Evolutionary conservation across 2,888 invertebrate species (phyloP).

Genomic region (Oscheius sp.): DNA sequence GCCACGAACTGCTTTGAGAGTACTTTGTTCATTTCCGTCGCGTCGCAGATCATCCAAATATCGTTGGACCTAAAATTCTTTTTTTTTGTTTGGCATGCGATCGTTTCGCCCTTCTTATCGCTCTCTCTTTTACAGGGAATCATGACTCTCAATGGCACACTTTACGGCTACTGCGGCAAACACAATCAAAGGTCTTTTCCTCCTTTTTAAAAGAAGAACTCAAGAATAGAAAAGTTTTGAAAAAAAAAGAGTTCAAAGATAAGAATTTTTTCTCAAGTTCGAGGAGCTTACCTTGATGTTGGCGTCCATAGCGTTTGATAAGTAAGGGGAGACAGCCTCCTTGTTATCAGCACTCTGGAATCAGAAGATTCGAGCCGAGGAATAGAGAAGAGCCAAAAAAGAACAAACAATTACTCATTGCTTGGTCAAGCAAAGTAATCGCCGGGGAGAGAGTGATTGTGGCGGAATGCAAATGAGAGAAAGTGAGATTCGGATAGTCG

Average conservation of each 20-base stretch:
- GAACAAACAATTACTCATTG: slow-evolving; percentile 21
- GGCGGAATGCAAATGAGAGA: slow-evolving; percentile 28
- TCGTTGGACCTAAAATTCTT: slow-evolving; percentile 15
- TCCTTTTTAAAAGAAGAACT: too few relatives aligned
- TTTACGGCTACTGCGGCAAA: not conserved
- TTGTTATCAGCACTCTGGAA: not conserved
- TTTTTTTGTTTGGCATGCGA: not conserved
- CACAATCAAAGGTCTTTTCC: not conserved
- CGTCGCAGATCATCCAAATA: slow-evolving; percentile 17
- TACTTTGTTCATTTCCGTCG: not conserved
- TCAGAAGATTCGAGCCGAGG: too few relatives aligned
- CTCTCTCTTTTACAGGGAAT: not conserved
- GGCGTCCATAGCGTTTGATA: slow-evolving; percentile 13
- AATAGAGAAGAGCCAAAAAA: not conserved
- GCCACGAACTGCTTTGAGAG: slow-evolving; percentile 8
- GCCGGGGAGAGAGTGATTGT: not conserved
- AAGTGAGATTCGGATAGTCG: slow-evolving; percentile 18
- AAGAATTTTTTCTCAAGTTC: too few relatives aligned
- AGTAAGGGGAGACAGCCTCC: not conserved
- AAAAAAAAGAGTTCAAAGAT: too few relatives aligned
- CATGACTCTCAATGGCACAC: not conserved
- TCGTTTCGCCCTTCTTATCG: slow-evolving; percentile 6
- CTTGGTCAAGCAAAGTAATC: not conserved
- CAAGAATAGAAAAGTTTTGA: too few relatives aligned
- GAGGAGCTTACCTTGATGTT: slow-evolving; percentile 9